A percentile compares a stretch with the other conserved stretches of the same genome.
phyloP scores from a whole-genome alignment of 2,888 invertebrate species.

The Tyria jacobaeae region DNA sequence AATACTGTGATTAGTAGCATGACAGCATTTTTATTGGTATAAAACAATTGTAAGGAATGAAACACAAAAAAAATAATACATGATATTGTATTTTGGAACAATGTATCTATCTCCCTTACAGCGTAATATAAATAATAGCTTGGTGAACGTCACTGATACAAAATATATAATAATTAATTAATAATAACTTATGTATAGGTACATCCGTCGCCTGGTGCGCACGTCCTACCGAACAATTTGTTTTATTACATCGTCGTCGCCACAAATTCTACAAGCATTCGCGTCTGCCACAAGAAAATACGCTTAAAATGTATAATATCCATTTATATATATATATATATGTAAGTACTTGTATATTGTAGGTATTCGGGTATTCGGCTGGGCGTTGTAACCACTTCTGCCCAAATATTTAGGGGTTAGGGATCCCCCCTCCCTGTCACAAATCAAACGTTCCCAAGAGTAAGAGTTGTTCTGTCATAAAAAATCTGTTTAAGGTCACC shows the following conservation, averaged over 20 bases:
- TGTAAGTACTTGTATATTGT: too few species aligned
- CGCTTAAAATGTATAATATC: background rate
- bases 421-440: too few species aligned
- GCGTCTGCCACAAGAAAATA: background rate
- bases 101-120: constrained; percentile 73
- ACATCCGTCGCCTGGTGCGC: constrained; percentile 59
- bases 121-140: constrained; percentile 79
- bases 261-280: constrained; percentile 16
- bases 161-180: constrained; percentile 77
- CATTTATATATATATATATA: background rate
- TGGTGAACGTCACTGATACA: constrained; percentile 79
- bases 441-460: too few species aligned
- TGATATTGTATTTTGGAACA: constrained; percentile 83
- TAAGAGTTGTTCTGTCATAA: too few species aligned
- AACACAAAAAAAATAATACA: constrained; percentile 59
- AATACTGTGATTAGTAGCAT: too few species aligned
- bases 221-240: constrained; percentile 58
- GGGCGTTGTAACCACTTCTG: too few species aligned
- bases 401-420: too few species aligned
- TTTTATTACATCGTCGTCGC: constrained; percentile 59
- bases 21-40: too few species aligned
- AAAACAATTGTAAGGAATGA: constrained; percentile 7
- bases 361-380: too few species aligned
- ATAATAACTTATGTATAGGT: constrained; percentile 73
- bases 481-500: too few species aligned